These are phyloP conservation scores for Drosophila diplacantha DNA, from an alignment of 2,888 invertebrate genomes.

Conservation along the genomic window DNA sequence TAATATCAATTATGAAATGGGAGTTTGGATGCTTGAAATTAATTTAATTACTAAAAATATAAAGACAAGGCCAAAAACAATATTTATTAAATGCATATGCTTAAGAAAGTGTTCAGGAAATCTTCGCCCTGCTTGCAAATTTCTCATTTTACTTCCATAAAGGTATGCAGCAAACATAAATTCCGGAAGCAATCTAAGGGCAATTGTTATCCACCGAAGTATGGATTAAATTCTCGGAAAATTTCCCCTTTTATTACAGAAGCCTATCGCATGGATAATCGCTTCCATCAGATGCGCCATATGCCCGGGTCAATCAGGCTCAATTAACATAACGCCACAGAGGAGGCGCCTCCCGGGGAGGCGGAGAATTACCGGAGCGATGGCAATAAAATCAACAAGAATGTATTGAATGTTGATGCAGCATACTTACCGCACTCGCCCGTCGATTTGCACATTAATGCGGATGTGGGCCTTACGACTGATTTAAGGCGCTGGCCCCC, in stretches of 20 bases:
- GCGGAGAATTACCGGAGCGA: slow-evolving; percentile 23
- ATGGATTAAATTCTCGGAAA: neutral
- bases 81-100: too few species aligned
- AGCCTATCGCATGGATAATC: slow-evolving; percentile 17
- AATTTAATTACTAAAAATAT: neutral
- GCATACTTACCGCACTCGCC: slow-evolving; percentile 18
- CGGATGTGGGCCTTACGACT: slow-evolving; percentile 34
- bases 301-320: slow-evolving; percentile 35
- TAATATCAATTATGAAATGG: neutral
- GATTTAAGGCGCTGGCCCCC: slow-evolving; percentile 34
- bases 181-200: neutral
- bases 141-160: neutral
- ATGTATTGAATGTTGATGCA: slow-evolving; percentile 28
- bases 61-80: neutral
- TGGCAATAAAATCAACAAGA: slow-evolving; percentile 42
- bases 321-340: slow-evolving; percentile 38
- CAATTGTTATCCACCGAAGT: neutral
- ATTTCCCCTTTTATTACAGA: slow-evolving; percentile 1
- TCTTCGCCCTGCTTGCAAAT: neutral
- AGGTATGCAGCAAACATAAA: neutral
- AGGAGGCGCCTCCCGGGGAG: slow-evolving; percentile 1
- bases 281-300: slow-evolving; percentile 6
- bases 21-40: neutral
- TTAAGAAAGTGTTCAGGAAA: too few species aligned
- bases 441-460: slow-evolving; percentile 27